Evolutionary conservation across 2,113 vertebrate genomes (phyloP), one percentile per base, ranked within the genome.

Genomic region (Naja naja): DNA sequence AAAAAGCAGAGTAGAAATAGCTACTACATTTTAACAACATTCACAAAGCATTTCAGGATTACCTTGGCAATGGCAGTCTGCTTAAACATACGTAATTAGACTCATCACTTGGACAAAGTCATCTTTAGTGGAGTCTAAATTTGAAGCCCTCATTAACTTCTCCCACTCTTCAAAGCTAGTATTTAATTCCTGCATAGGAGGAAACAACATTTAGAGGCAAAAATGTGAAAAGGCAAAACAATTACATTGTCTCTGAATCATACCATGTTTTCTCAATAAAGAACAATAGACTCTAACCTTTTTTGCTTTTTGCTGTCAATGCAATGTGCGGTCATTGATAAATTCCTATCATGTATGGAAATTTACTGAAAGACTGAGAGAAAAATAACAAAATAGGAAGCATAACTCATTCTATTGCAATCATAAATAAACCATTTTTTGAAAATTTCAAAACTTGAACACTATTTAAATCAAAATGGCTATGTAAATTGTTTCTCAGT

Each of bases 11-110:
- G 39, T 87, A 60, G 90, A 93, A 94, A 54, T 3, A 81, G 90
- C 52, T 30, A n/a, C 58, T 43, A 7, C 56, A 22, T 94, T 93
- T 94, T 87, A n/a, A 60, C 39, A 14, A 90, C 58, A 30, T 43
- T 55, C 5, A 69, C 90, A 18, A 88, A 54, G 87, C 49, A 85
- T 45, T 6, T 85, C 58, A 87, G 91, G 14, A 88, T 95, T 98
- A 99, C 99, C 98, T 99, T 99, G 94, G 99, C 99, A 94, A 99
- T 96, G 56, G 99, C 99, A 20, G 99, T 99, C 97, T 99, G 98
- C 95, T 99, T 99, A 97, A 98, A 99, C 98, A 99, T 98, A 95
- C 96, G 98, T 99, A 96, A 99, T 98, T 95, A 99, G 97, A 53
- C 92, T 96, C 98, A 99, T 98, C 94, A 99, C 98, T 93, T 98